Evolutionary conservation across 2,888 invertebrate genomes (phyloP).

Genomic region (Amorpha juglandis): DNA sequence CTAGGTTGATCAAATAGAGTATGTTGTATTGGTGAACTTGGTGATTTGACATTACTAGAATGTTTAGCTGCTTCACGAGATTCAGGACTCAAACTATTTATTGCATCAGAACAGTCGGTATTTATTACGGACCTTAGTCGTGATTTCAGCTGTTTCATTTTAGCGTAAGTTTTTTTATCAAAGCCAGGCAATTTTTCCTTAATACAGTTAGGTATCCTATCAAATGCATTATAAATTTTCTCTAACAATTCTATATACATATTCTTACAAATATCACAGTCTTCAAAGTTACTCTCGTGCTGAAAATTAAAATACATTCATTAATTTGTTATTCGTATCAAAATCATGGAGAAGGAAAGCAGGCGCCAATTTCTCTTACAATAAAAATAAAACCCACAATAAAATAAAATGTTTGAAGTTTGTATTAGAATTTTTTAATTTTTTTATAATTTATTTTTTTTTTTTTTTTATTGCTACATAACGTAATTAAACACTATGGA

Average conservation of each 20-base stretch:
- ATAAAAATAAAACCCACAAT: not conserved
- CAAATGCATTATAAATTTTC: conserved; percentile 85
- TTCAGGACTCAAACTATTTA: conserved; percentile 40
- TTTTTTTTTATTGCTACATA: no score
- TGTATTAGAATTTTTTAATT: no score
- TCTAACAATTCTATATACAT: conserved; percentile 86
- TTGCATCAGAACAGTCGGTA: conserved; percentile 63
- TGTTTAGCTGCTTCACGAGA: conserved; percentile 36
- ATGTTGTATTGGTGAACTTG: conserved; percentile 35
- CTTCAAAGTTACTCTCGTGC: conserved; percentile 42
- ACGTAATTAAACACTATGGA: no score
- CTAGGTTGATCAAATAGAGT: not conserved
- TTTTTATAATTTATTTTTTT: no score
- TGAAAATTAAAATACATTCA: conserved; percentile 37
- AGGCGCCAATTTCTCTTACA: no score
- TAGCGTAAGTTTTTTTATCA: conserved; percentile 80
- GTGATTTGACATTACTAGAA: conserved; percentile 33
- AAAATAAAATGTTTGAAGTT: not conserved
- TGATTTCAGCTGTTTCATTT: conserved; percentile 83
- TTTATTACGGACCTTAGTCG: conserved; percentile 81
- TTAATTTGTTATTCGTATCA: not conserved
- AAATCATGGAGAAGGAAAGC: no score
- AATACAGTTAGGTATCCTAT: conserved; percentile 85
- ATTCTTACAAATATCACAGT: conserved; percentile 70
- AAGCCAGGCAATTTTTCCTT: conserved; percentile 86